These are phyloP conservation scores for Alauda arvensis DNA, from an alignment of 2,797 vertebrate species.

Conservation along the genomic window DNA sequence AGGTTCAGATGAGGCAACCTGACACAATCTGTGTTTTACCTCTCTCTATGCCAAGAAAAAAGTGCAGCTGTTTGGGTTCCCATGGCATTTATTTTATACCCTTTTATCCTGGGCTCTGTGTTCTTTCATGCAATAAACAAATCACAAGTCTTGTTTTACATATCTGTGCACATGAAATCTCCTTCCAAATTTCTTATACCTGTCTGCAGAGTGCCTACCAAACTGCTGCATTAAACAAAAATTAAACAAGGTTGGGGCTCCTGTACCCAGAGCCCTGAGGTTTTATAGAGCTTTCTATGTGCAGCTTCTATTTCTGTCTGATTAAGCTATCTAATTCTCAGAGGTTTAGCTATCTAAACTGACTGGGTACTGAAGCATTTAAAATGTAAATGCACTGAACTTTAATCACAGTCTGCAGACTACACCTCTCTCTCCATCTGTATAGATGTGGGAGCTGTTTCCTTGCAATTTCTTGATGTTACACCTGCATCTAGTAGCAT, in stretches of 20 bases:
- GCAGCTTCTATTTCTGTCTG: slow-evolving; percentile 37
- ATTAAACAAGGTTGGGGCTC: neutral
- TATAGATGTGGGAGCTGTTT: neutral
- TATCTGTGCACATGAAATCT: neutral
- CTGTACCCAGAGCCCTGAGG: neutral
- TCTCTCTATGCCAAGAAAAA: neutral
- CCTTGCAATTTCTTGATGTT: neutral
- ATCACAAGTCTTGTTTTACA: slow-evolving; percentile 37
- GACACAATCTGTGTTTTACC: neutral
- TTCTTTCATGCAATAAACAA: slow-evolving; percentile 54
- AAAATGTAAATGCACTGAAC: neutral
- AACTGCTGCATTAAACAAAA: slow-evolving; percentile 36
- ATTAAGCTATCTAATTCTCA: slow-evolving; percentile 48
- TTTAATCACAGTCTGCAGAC: slow-evolving; percentile 15
- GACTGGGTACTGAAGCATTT: slow-evolving; percentile 18
- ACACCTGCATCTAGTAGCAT: neutral
- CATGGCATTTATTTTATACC: slow-evolving; percentile 2
- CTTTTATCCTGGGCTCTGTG: slow-evolving; percentile 34
- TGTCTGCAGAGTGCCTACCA: neutral
- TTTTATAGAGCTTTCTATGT: slow-evolving; percentile 21
- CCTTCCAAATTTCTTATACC: neutral
- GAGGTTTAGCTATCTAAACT: slow-evolving; percentile 38
- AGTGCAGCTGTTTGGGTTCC: neutral
- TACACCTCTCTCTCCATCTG: neutral
- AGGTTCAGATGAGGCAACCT: neutral